A percentile compares a stretch with the other conserved stretches of the same genome.
Conservation (phyloP, 2,113 vertebrate species). For the Globicephala melas region DNA sequence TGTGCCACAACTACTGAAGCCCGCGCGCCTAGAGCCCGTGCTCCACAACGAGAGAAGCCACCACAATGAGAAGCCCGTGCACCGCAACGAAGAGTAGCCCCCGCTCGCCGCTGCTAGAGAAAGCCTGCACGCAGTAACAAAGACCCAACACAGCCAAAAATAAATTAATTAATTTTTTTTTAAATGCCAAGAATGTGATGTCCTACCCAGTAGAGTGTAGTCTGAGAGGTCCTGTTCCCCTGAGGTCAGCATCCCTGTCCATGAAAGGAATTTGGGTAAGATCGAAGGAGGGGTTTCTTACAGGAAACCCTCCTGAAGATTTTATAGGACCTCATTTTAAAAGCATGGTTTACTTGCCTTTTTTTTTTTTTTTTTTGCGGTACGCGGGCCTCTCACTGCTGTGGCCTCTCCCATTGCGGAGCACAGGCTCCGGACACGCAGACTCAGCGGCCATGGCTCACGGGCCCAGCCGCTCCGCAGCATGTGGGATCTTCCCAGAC, state of each 20-base stretch:
- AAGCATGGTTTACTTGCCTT: neutral
- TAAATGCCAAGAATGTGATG: accelerated
- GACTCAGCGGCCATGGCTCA: too few relatives aligned
- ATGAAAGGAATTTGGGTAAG: accelerated
- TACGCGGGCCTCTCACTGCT: accelerated
- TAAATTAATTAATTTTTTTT: accelerated
- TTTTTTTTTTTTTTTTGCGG: neutral
- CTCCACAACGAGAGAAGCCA: too few relatives aligned
- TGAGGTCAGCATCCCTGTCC: accelerated
- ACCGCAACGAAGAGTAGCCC: too few relatives aligned
- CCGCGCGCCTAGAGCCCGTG: too few relatives aligned
- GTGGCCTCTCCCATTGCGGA: too few relatives aligned
- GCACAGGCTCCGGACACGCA: too few relatives aligned
- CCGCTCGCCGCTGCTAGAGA: too few relatives aligned
- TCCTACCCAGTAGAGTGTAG: accelerated
- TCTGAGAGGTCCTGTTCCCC: accelerated
- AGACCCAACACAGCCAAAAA: too few relatives aligned
- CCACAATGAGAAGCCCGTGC: too few relatives aligned
- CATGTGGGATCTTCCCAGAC: too few relatives aligned
- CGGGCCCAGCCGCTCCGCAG: too few relatives aligned
- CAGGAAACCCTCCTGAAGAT: accelerated
- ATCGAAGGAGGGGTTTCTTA: neutral
- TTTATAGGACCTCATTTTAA: neutral
- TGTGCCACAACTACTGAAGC: too few relatives aligned
- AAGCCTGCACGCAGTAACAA: accelerated